Evolutionary conservation across 2,888 invertebrate genomes (phyloP).

Genomic region (Nephrotoma guestfalica): DNA sequence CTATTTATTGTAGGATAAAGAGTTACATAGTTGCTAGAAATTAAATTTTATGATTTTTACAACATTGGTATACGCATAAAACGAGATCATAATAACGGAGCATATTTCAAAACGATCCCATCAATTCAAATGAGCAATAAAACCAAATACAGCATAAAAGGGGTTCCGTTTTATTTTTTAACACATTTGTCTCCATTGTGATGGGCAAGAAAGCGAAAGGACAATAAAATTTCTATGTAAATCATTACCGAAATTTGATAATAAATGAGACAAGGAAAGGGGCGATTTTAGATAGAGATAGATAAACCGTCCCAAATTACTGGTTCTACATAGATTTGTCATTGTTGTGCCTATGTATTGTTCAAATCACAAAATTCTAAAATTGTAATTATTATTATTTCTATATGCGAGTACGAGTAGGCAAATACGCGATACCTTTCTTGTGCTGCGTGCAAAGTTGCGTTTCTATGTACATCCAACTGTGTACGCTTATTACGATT

Average conservation of each 20-base stretch:
- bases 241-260: background rate
- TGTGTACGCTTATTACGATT: background rate
- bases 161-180: background rate
- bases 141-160: background rate
- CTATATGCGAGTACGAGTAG: background rate
- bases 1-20: background rate
- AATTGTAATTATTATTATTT: background rate
- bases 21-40: background rate
- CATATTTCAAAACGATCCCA: background rate
- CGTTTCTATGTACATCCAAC: background rate
- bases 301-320: background rate
- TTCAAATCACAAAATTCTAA: background rate
- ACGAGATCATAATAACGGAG: background rate
- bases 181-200: background rate
- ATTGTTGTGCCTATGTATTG: background rate
- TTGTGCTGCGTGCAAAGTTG: background rate
- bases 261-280: background rate
- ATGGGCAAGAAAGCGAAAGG: background rate
- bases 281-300: background rate
- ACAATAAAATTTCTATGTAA: background rate
- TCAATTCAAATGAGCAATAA: background rate
- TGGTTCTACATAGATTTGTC: background rate
- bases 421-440: background rate
- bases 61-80: background rate
- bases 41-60: background rate